Conservation (phyloP, 2,888 invertebrate genomes). For the Amblyjoppa proteus region DNA sequence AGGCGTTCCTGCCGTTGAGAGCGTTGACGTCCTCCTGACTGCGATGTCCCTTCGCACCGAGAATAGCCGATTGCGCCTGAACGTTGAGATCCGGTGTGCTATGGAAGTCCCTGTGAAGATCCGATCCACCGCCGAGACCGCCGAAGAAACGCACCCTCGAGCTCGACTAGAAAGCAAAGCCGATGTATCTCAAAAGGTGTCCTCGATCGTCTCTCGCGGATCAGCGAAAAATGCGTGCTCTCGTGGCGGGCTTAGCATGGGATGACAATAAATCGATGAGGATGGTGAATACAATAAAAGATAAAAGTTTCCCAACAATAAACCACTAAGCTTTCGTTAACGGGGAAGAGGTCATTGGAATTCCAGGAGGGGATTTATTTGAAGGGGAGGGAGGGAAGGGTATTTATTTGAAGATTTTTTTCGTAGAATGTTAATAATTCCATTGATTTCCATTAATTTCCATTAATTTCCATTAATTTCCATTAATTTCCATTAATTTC, state of each 20-base stretch:
- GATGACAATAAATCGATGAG: conserved; percentile 20
- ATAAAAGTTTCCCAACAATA: conserved; percentile 5
- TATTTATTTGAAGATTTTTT: conserved; percentile 34
- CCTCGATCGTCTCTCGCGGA: neutral
- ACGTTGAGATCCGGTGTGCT: conserved; percentile 93
- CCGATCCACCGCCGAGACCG: conserved; percentile 84
- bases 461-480: conserved; percentile 1
- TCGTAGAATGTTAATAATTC: neutral
- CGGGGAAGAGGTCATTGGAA: neutral
- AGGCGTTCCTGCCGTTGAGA: conserved; percentile 85
- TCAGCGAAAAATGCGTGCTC: conserved; percentile 47
- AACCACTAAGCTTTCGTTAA: conserved; percentile 9
- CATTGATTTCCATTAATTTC: neutral
- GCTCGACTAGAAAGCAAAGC: conserved; percentile 85
- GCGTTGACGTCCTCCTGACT: conserved; percentile 90
- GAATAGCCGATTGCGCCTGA: conserved; percentile 79
- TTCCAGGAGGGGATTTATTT: neutral
- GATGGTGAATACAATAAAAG: conserved; percentile 6
- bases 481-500: neutral
- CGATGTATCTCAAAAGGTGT: conserved; percentile 28
- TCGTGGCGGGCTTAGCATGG: conserved; percentile 42
- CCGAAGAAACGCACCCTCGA: conserved; percentile 86
- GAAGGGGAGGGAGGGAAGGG: too few relatives aligned
- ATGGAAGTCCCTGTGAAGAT: conserved; percentile 93
- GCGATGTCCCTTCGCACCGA: conserved; percentile 86